A percentile compares a stretch with the other conserved stretches of the same genome.
These are phyloP conservation scores for Troides helena DNA, from an alignment of 2,888 invertebrate genomes.

Conservation along the genomic window DNA sequence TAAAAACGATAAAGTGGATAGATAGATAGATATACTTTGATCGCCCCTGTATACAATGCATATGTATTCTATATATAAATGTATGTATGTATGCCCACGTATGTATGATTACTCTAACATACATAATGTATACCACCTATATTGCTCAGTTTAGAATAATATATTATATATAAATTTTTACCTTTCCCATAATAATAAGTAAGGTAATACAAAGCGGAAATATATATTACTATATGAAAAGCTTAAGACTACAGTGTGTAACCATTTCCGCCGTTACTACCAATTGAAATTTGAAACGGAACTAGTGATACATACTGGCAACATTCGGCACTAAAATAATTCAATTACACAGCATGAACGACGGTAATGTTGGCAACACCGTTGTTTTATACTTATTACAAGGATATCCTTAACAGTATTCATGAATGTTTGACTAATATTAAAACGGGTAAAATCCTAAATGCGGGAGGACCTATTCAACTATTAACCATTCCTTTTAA, in stretches of 20 bases:
- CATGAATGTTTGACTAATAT: slow-evolving; percentile 54
- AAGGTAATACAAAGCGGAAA: slow-evolving; percentile 47
- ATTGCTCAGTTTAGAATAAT: slow-evolving; percentile 53
- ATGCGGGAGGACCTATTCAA: slow-evolving; percentile 62
- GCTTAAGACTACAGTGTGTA: slow-evolving; percentile 50
- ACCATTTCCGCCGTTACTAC: slow-evolving; percentile 46
- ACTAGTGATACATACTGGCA: slow-evolving; percentile 49
- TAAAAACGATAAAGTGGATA: slow-evolving; percentile 39
- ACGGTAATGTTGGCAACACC: slow-evolving; percentile 57
- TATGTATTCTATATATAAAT: slow-evolving; percentile 37
- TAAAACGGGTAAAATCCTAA: slow-evolving; percentile 55
- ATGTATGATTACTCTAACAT: background rate
- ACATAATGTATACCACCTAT: slow-evolving; percentile 38
- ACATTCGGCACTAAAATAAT: slow-evolving; percentile 44
- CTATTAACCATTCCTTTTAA: slow-evolving; percentile 55
- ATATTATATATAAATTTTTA: slow-evolving; percentile 31
- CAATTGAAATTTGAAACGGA: slow-evolving; percentile 28
- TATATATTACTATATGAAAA: slow-evolving; percentile 44
- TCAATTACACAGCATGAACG: slow-evolving; percentile 38
- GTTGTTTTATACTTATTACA: slow-evolving; percentile 46
- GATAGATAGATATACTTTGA: slow-evolving; percentile 48
- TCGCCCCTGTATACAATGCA: slow-evolving; percentile 54
- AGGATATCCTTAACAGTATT: slow-evolving; percentile 45
- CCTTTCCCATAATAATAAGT: slow-evolving; percentile 21
- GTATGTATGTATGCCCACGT: background rate